Evolutionary conservation across 2,113 vertebrate genomes (phyloP).

Genomic region (Gopherus evgoodei): DNA sequence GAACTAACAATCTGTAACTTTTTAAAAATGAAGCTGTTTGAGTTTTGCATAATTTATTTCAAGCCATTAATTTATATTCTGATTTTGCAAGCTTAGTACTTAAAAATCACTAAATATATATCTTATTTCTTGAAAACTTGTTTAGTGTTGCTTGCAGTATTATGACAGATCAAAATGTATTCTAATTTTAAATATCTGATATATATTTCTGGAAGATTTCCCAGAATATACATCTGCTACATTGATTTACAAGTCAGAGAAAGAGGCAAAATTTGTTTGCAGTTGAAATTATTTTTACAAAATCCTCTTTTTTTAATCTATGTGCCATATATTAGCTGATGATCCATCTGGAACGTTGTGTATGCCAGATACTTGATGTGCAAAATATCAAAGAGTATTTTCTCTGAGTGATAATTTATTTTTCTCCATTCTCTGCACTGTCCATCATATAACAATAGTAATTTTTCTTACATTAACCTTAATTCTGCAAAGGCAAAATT

Average conservation of each 20-base stretch:
- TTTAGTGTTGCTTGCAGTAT: not conserved
- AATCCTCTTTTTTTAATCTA: not conserved
- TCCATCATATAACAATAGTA: fast-evolving
- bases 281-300: not conserved
- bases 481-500: not conserved
- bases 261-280: not conserved
- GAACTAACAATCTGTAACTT: not conserved
- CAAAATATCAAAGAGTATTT: not conserved
- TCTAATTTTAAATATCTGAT: not conserved
- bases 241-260: not conserved
- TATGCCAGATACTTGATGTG: not conserved
- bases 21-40: not conserved
- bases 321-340: not conserved
- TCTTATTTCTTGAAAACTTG: not conserved
- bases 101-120: not conserved
- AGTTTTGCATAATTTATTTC: not conserved
- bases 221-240: not conserved
- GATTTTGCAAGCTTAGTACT: not conserved
- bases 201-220: not conserved
- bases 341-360: not conserved
- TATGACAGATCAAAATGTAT: not conserved
- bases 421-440: not conserved
- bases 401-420: not conserved
- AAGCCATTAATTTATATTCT: not conserved
- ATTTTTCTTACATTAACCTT: not conserved